Base-by-base conservation (phyloP, 2,888 invertebrate genomes). In the Antheraea assamensis region DNA sequence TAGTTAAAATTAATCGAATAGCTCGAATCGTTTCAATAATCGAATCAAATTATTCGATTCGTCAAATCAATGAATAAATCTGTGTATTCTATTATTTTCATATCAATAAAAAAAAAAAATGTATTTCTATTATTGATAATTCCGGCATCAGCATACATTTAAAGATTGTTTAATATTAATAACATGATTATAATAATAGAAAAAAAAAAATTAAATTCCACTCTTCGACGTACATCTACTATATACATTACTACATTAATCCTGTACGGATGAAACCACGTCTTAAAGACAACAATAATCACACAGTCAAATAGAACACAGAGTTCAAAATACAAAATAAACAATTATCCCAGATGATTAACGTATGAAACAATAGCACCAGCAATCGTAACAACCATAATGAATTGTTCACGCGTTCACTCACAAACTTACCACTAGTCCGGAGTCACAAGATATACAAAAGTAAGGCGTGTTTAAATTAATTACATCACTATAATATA, bases 301-400 rank as follows among this genome's bases (percentile, higher is more conserved):
- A 35, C 68, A 47, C 42, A 68, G 55, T 30, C 30, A 66, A n/a
- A n/a, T 19, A 71, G 49, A 74, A 42, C 71, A 74, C 71, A 71
- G 55, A 55, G 24, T 61, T n/a, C 47, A 49, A 73, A 35, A 71
- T 52, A 66, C 31, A 66, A 17, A 66, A 66, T 68, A 21, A 68
- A 8, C 19, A n/a, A 68, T 68, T 68, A 68, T 35, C 31, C 35
- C 10, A 68, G 35, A 68, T 35, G 68, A 68, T n/a, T 21, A 68
- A 68, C 31, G 68, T 68, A 68, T 68, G 35, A 74, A 72, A 88
- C 87, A 85, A 89, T 92, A 93, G 93, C 93, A 93, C 93, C 93
- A 92, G 91, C 90, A 85, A 88, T 90, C 87, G 84, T 85, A 86
- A 88, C 89, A 88, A 90, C 89, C 85, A 81, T 84, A 81, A 83